Percentiles rank a stretch among this genome's conserved stretches.
Evolutionary conservation across 1,140 invertebrate genomes (phyloP).

Genomic region (Cydia pomonella): DNA sequence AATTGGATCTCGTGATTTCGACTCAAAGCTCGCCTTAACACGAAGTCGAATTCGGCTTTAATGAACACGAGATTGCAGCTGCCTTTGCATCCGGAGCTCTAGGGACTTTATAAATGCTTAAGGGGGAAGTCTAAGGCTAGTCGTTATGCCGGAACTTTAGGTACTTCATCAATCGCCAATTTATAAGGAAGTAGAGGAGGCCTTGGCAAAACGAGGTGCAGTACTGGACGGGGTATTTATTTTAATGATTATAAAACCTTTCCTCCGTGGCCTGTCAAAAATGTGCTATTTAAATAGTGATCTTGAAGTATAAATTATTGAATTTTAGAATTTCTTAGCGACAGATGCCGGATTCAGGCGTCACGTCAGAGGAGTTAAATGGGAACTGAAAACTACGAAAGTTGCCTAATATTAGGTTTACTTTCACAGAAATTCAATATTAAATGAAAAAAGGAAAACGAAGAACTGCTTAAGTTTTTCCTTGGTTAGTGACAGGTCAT

Average conservation of each 20-base stretch:
- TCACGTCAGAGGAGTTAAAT: no score
- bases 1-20: slow-evolving; percentile 11
- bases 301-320: no score
- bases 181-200: not conserved
- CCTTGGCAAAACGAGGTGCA: not conserved
- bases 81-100: slow-evolving; percentile 16
- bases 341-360: no score
- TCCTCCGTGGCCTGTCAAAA: no score
- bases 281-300: no score
- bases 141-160: not conserved
- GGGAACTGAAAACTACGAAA: no score
- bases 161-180: not conserved
- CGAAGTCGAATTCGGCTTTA: slow-evolving; percentile 18
- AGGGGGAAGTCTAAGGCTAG: not conserved
- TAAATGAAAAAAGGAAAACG: no score
- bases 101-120: slow-evolving; percentile 10
- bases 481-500: no score
- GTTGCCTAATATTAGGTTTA: no score
- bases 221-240: not conserved
- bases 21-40: not conserved
- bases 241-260: not conserved
- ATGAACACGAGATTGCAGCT: slow-evolving; percentile 19
- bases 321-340: no score
- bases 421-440: no score
- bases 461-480: no score